phyloP scores from a whole-genome alignment of 1,140 invertebrate species.

The Neodiprion virginianus region DNA sequence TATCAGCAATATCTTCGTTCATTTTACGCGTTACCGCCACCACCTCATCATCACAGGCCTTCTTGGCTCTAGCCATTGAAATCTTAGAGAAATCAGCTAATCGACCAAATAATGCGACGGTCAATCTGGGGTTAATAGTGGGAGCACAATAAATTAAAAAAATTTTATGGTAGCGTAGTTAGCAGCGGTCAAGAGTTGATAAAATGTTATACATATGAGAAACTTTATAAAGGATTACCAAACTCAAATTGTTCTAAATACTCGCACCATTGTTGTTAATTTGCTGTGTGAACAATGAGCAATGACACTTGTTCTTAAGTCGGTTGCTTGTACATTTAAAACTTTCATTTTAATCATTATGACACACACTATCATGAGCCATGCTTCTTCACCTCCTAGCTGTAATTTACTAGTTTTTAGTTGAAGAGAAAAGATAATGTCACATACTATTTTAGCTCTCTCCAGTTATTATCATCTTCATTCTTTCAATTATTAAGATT shows the following conservation, averaged over 20 bases:
- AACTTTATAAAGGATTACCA: not conserved
- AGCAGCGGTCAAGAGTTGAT: not conserved
- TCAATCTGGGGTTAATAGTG: not conserved
- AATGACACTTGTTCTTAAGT: not conserved
- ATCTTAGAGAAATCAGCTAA: conserved; percentile 11
- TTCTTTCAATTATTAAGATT: not conserved
- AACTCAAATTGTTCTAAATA: not conserved
- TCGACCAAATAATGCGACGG: not conserved
- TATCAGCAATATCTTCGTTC: conserved; percentile 59
- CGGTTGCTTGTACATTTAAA: not conserved
- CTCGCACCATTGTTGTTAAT: not conserved
- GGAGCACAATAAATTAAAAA: not conserved
- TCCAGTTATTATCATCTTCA: not conserved
- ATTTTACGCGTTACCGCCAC: conserved; percentile 52
- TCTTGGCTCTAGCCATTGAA: conserved; percentile 56
- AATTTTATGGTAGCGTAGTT: not conserved
- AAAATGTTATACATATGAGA: not conserved
- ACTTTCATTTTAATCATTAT: not conserved
- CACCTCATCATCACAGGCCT: conserved; percentile 55
- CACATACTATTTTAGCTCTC: not conserved
- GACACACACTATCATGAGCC: not conserved
- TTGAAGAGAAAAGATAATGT: not conserved
- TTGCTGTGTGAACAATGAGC: not conserved
- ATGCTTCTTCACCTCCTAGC: not conserved
- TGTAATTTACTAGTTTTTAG: conserved; percentile 3